Conservation (phyloP, 2,888 invertebrate species). For the Andricus curvator region DNA sequence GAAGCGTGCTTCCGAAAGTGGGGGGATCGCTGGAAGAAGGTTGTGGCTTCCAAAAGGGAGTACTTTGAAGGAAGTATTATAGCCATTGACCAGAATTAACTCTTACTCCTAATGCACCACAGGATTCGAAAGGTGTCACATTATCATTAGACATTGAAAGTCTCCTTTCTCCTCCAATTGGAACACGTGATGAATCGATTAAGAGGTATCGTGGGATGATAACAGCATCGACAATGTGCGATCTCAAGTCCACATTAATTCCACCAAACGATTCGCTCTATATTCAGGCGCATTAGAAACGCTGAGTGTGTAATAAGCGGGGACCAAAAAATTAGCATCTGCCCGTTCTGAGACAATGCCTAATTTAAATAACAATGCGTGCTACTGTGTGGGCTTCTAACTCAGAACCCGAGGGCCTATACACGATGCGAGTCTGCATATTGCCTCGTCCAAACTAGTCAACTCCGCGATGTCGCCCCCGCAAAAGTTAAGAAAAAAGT, state of each 20-base stretch:
- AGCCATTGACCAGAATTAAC: too few species aligned
- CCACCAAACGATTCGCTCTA: constrained; percentile 64
- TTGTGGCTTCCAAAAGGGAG: too few species aligned
- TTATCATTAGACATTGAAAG: constrained; percentile 9
- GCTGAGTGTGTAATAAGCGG: constrained; percentile 73
- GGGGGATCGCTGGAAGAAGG: too few species aligned
- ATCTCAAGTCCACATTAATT: constrained; percentile 30
- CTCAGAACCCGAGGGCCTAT: constrained; percentile 67
- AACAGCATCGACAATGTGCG: constrained; percentile 47
- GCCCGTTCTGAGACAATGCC: constrained; percentile 73
- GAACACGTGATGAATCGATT: constrained; percentile 37
- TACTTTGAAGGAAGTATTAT: too few species aligned
- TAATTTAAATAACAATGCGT: constrained; percentile 77
- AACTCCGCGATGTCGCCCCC: constrained; percentile 51
- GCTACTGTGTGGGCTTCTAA: constrained; percentile 78
- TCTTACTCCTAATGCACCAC: too few species aligned
- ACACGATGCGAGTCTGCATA: constrained; percentile 58
- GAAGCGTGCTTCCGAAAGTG: too few species aligned
- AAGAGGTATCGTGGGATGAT: constrained; percentile 41
- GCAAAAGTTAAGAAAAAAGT: constrained; percentile 22
- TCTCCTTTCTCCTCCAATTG: constrained; percentile 11
- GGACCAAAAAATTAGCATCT: constrained; percentile 75
- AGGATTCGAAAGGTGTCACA: neutral
- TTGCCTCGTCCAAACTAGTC: constrained; percentile 31
- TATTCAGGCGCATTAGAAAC: constrained; percentile 74